phyloP scores from a whole-genome alignment of 1,140 invertebrate genomes.

The Pentalonia nigronervosa region DNA sequence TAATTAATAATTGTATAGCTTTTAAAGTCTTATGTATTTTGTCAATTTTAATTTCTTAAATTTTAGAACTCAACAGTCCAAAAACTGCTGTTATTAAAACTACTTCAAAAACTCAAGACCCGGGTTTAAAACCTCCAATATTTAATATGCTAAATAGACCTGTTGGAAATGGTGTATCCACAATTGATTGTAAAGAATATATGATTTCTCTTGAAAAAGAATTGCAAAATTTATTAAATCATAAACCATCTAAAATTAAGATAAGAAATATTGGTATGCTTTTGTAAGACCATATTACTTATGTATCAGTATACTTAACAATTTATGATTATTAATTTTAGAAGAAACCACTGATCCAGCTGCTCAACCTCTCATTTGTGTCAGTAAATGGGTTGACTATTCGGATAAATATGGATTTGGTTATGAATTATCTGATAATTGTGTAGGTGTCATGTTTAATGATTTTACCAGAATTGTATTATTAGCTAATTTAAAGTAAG shows the following conservation, averaged over 20 bases:
- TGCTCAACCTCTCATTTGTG: constrained; percentile 92
- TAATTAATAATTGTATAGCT: neutral
- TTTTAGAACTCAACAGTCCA: constrained; percentile 52
- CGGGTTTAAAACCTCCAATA: neutral
- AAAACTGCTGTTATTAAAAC: neutral
- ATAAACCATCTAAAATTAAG: neutral
- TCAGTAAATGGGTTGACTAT: constrained; percentile 98
- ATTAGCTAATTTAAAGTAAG: constrained; percentile 83
- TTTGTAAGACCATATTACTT: neutral
- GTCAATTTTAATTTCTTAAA: neutral
- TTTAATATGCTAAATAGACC: neutral
- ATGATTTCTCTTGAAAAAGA: constrained; percentile 44
- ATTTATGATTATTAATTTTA: constrained; percentile 61
- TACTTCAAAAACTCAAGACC: constrained; percentile 5
- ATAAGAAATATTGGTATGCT: constrained; percentile 35
- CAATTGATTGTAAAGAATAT: constrained; percentile 21
- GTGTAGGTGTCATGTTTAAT: constrained; percentile 95
- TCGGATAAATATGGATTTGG: constrained; percentile 98
- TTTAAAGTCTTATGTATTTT: neutral
- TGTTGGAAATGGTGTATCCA: neutral
- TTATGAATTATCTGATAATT: constrained; percentile 94
- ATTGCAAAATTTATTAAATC: constrained; percentile 28
- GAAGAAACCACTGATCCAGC: constrained; percentile 94
- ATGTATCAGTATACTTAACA: too few species aligned
- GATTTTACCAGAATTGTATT: constrained; percentile 91